Percentiles rank a stretch among this genome's conserved stretches.
These are phyloP conservation scores for Anguilla rostrata DNA, from an alignment of 2,113 vertebrate genomes.

Conservation along the genomic window DNA sequence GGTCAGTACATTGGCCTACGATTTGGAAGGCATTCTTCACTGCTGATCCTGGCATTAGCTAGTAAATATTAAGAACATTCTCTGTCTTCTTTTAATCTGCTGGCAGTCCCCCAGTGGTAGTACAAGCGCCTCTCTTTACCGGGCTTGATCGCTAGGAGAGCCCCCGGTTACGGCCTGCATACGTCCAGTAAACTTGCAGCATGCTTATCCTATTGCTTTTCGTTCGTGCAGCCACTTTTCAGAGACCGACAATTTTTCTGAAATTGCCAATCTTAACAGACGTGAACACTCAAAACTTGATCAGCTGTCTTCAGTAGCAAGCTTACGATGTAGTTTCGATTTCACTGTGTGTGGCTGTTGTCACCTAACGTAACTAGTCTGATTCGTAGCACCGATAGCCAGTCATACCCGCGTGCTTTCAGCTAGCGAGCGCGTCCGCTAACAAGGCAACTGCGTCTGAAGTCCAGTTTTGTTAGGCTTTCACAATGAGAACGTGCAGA, in stretches of 20 bases:
- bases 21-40: neutral
- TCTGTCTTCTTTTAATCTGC: neutral
- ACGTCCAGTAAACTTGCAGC: constrained; percentile 55
- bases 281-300: neutral
- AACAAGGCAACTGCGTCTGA: neutral
- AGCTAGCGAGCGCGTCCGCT: neutral
- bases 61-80: constrained; percentile 7
- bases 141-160: constrained; percentile 30
- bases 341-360: neutral
- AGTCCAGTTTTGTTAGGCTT: neutral
- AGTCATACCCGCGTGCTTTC: constrained; percentile 9
- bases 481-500: neutral
- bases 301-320: neutral
- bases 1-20: constrained; percentile 74
- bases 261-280: neutral
- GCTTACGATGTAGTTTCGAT: neutral
- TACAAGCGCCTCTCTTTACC: constrained; percentile 20
- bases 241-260: neutral
- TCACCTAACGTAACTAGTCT: neutral
- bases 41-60: neutral
- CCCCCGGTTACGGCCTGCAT: constrained; percentile 57
- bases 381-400: neutral
- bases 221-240: neutral
- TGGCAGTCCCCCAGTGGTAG: constrained; percentile 1
- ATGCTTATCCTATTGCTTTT: neutral